Conservation (phyloP, 2,797 vertebrate species). For the Cirrhinus mrigala region DNA sequence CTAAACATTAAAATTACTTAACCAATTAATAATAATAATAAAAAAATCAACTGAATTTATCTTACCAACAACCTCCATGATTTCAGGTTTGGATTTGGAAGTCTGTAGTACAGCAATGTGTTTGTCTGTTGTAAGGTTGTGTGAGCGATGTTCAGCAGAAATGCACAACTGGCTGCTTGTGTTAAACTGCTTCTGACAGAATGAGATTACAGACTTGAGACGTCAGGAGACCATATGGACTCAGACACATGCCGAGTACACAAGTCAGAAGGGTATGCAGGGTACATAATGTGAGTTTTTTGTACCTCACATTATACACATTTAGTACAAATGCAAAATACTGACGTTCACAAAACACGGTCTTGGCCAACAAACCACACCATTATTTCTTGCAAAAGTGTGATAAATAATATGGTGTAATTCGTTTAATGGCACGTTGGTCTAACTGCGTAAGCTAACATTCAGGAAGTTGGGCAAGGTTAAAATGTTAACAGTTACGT, state of each 20-base stretch:
- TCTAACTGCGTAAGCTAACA: neutral
- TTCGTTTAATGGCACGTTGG: neutral
- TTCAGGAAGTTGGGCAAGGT: neutral
- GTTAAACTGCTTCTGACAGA: constrained; percentile 38
- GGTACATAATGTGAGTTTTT: constrained; percentile 21
- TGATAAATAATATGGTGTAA: neutral
- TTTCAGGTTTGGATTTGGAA: neutral
- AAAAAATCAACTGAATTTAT: neutral
- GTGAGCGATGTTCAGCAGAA: neutral
- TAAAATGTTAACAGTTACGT: neutral
- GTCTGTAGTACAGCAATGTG: neutral
- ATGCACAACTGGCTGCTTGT: constrained; percentile 23
- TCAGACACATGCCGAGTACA: neutral
- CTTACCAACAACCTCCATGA: constrained; percentile 34
- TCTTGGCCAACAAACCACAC: neutral
- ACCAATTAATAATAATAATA: neutral
- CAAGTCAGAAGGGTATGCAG: neutral
- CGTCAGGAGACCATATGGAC: constrained; percentile 37
- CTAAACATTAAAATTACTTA: neutral
- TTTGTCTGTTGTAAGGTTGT: constrained; percentile 5
- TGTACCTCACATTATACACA: neutral
- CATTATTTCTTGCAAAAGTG: neutral
- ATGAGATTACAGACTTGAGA: constrained; percentile 44
- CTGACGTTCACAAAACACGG: neutral
- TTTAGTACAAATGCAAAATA: constrained; percentile 16